Conservation (phyloP, 92 coral and sea anemone species). For the Palythoa grandiflora region DNA sequence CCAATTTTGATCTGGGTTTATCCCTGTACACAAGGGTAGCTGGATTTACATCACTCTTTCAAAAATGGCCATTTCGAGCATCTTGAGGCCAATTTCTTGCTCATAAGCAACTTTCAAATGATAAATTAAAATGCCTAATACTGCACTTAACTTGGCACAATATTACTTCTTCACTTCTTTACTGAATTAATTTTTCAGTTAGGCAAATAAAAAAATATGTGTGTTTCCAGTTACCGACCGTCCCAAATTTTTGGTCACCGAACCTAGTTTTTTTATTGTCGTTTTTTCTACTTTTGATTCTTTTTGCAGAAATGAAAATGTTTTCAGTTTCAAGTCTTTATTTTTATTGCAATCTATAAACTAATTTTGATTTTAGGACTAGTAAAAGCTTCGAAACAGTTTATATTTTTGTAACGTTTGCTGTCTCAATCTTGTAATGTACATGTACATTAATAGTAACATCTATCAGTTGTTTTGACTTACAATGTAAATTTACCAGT, state of each 20-base stretch:
- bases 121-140: background rate
- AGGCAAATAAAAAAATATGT: background rate
- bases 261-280: background rate
- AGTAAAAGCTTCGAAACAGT: background rate
- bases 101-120: background rate
- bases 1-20: background rate
- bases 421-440: background rate
- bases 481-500: too few relatives aligned
- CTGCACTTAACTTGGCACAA: background rate
- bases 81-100: constrained; percentile 1
- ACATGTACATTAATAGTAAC: background rate
- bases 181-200: background rate
- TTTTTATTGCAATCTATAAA: background rate
- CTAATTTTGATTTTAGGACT: background rate
- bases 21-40: background rate
- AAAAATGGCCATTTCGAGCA: background rate
- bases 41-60: background rate
- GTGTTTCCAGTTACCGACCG: background rate
- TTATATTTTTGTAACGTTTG: background rate
- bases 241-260: background rate
- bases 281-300: background rate
- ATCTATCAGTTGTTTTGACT: background rate
- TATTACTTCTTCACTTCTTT: background rate
- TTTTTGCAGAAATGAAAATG: background rate
- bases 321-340: background rate